phyloP scores from a whole-genome alignment of 2,888 invertebrate genomes.

The Cryptocephalus moraei region DNA sequence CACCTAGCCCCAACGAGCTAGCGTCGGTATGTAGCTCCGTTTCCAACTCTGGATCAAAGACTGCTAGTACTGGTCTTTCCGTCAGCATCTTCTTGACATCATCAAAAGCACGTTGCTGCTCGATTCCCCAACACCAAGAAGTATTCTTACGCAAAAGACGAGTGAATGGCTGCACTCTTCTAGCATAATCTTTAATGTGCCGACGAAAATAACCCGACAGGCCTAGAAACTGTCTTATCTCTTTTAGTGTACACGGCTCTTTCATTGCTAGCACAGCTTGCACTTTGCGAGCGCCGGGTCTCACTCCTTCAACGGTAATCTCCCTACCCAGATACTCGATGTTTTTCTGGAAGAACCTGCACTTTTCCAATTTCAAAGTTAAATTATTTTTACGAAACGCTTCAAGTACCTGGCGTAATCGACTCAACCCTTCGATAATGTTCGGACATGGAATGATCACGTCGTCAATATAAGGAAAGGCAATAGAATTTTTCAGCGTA shows the following conservation, averaged over 20 bases:
- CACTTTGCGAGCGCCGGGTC: conserved; percentile 17
- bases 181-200: neutral
- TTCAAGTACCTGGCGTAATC: neutral
- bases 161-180: neutral
- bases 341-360: conserved; percentile 10
- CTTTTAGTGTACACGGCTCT: conserved; percentile 14
- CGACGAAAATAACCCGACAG: conserved; percentile 19
- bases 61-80: conserved; percentile 17
- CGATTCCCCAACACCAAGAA: conserved; percentile 6
- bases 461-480: neutral
- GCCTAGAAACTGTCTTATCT: conserved; percentile 20
- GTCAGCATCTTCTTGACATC: conserved; percentile 12
- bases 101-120: conserved; percentile 13
- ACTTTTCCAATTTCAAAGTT: conserved; percentile 2
- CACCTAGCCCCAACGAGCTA: conserved; percentile 18
- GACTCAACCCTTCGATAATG: neutral
- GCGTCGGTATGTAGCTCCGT: conserved; percentile 25
- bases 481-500: neutral
- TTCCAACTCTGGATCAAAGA: conserved; percentile 17
- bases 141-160: conserved; percentile 8
- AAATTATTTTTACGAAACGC: neutral
- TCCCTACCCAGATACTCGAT: conserved; percentile 20
- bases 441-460: neutral
- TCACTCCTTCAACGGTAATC: conserved; percentile 14
- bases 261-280: conserved; percentile 9